Percentiles rank a stretch among this genome's conserved stretches.
Evolutionary conservation across 2,888 invertebrate genomes (phyloP).

Genomic region (Lasioglossum morio): DNA sequence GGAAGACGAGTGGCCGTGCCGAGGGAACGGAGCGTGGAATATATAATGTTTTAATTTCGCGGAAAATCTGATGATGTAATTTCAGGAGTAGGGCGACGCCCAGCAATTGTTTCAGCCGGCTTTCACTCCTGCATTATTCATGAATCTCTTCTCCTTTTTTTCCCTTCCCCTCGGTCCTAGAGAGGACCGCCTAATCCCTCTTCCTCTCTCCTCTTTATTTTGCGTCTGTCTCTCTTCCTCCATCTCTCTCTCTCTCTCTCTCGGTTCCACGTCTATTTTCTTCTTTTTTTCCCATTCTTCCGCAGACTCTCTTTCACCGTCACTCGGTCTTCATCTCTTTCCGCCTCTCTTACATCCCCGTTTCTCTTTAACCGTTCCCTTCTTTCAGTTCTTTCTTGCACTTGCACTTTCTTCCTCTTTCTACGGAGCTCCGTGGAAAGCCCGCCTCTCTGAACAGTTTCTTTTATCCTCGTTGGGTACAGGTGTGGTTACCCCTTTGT

Average conservation of each 20-base stretch:
- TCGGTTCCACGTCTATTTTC: not conserved
- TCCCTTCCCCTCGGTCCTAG: conserved; percentile 44
- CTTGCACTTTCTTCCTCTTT: conserved; percentile 12
- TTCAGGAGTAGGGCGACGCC: conserved; percentile 74
- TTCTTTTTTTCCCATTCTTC: conserved; percentile 31
- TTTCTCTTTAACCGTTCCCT: conserved; percentile 3
- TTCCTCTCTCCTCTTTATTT: conserved; percentile 21
- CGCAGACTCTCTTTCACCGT: conserved; percentile 19
- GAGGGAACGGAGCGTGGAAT: conserved; percentile 57
- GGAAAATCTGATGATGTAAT: conserved; percentile 76
- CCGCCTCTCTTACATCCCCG: conserved; percentile 6
- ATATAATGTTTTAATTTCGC: conserved; percentile 75
- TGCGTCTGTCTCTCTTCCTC: conserved; percentile 40
- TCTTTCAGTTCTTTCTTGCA: conserved; percentile 1
- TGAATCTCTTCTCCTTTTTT: conserved; percentile 65
- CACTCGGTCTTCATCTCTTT: not conserved
- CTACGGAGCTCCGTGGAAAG: not conserved
- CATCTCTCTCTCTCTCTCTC: conserved; percentile 12
- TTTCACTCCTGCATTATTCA: conserved; percentile 76
- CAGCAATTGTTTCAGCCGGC: conserved; percentile 76
- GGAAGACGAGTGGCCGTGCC: conserved; percentile 40
- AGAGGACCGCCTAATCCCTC: conserved; percentile 44
- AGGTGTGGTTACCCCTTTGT: conserved; percentile 43
- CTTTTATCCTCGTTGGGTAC: conserved; percentile 8
- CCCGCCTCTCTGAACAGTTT: not conserved